Percentiles rank a stretch among this genome's conserved stretches.
Conservation (phyloP, 2,113 vertebrate species). For the Eulacestoma nigropectus region DNA sequence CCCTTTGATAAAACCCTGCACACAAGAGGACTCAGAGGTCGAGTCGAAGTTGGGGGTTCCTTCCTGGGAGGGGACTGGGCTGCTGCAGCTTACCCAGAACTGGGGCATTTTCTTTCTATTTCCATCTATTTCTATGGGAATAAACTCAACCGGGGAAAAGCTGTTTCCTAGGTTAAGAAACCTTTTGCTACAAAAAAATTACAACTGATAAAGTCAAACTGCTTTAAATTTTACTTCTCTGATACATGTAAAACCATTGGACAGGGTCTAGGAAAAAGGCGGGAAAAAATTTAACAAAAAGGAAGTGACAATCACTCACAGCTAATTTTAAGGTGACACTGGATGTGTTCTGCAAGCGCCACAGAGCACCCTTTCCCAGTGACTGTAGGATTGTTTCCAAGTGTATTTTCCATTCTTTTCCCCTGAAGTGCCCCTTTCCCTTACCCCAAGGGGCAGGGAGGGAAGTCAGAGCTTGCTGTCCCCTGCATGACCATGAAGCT, state of each 20-base stretch:
- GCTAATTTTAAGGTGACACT: neutral
- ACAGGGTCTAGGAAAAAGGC: conserved; percentile 73
- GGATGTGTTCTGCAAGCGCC: neutral
- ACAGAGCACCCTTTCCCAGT: neutral
- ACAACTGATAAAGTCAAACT: conserved; percentile 24
- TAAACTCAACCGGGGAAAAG: neutral
- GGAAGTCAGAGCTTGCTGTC: neutral
- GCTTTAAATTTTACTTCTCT: conserved; percentile 72
- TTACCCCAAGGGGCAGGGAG: neutral
- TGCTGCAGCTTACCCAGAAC: neutral
- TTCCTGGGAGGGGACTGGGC: neutral
- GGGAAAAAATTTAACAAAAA: conserved; percentile 50
- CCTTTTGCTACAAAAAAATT: neutral
- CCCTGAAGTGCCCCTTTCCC: neutral
- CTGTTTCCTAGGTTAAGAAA: neutral
- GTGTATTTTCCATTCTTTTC: neutral
- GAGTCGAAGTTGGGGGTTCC: neutral
- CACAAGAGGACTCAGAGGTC: neutral
- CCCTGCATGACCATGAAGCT: neutral
- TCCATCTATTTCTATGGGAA: neutral
- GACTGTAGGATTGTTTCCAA: neutral
- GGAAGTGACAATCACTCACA: neutral
- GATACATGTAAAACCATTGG: conserved; percentile 72
- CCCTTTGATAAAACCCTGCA: neutral
- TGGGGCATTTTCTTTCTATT: neutral